A percentile compares a stretch with the other conserved stretches of the same genome.
Conservation (phyloP, 2,113 vertebrate species). For the Anguilla japonica region DNA sequence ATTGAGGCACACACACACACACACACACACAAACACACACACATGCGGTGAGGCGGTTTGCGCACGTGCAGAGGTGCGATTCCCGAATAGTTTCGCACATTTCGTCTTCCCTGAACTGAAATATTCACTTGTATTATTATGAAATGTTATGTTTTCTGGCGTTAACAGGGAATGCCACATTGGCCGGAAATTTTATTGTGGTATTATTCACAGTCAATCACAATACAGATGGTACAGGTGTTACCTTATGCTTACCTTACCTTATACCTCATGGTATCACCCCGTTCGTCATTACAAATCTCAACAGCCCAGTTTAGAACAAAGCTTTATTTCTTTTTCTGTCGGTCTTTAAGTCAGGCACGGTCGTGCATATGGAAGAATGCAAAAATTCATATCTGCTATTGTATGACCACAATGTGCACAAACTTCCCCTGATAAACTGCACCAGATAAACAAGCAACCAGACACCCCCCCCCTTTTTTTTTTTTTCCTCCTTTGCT, state of each 20-base stretch:
- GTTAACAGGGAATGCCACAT: background rate
- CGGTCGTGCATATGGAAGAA: background rate
- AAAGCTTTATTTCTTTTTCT: background rate
- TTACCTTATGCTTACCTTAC: background rate
- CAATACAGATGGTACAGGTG: background rate
- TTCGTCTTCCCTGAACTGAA: background rate
- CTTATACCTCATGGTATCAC: no score
- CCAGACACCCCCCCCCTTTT: background rate
- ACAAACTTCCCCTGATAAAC: background rate
- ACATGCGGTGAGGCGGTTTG: background rate
- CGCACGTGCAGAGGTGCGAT: background rate
- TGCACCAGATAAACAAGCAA: background rate
- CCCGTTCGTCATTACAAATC: background rate
- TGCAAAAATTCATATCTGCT: background rate
- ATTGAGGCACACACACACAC: background rate
- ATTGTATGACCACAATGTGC: background rate
- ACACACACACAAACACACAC: background rate
- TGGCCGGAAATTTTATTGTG: background rate
- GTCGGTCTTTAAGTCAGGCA: background rate
- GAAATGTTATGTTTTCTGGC: background rate
- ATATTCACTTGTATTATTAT: background rate
- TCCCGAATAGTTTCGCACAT: background rate
- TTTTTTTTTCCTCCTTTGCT: background rate
- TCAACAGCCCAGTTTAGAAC: background rate
- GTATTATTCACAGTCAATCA: background rate